Base-by-base conservation (phyloP, 2,797 vertebrate species). In the Notolabrus celidotus region DNA sequence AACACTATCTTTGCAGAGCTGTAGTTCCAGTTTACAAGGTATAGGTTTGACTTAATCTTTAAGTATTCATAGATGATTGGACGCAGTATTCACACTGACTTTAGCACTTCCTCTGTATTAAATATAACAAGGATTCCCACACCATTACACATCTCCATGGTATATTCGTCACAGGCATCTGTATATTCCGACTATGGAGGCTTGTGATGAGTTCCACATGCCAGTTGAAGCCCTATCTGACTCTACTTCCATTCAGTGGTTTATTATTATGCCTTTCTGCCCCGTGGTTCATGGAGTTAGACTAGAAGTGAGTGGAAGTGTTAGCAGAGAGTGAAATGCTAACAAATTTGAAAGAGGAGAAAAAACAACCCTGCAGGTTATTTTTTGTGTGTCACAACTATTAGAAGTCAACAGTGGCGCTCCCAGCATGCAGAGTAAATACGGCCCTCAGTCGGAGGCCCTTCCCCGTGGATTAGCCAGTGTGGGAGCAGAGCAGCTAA, bases 321-420 rank as follows among this genome's bases (percentile, higher is more conserved):
- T 67, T 38, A 74, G 60, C 56, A 63, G 42, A 67, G 61, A 85
- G 54, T 29, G 43, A 83, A 74, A 75, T 62, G 73, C 65, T 59
- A 53, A 68, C 41, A 80, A 60, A 75, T 46, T 27, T 45, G 45
- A 78, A 79, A 66, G 39, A 38, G 34, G 12, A 56, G 39, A 45
- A 43, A 19, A 66, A 72, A 78, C 27, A 72, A 36, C 71, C 62
- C 84, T 67, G 76, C 72, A 73, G 80, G 83, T 80, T 84, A 70
- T 87, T 82, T 71, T 84, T 71, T 82, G 80, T 75, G 63, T 89
- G 89, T 85, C 86, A 85, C 64, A 83, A 84, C 57, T 71, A 78
- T 88, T 89, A 86, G 73, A 82, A 89, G 84, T 89, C 86, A 88
- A 87, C 74, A 80, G 79, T 66, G 82, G 66, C 58, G 77, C 83